These are phyloP conservation scores for Pseudorhiza aurosa DNA, from an alignment of 30 jellyfish, hydroid and myxozoan genomes.

Conservation along the genomic window DNA sequence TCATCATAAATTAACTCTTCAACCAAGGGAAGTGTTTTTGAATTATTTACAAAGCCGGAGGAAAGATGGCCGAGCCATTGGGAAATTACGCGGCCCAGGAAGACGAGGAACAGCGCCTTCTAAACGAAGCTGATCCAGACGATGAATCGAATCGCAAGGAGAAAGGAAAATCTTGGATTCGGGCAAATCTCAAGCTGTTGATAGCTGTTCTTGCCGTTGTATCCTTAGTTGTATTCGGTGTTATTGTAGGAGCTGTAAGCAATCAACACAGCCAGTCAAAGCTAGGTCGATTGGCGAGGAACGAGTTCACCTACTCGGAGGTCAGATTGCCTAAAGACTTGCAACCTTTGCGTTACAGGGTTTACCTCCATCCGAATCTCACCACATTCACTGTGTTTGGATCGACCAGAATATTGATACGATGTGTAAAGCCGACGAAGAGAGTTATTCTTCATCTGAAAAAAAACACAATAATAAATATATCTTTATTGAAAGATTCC, in stretches of 20 bases:
- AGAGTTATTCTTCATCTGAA: conserved; percentile 68
- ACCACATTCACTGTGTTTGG: conserved; percentile 83
- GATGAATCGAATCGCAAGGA: conserved; percentile 9
- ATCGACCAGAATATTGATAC: conserved; percentile 63
- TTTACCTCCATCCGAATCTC: conserved; percentile 90
- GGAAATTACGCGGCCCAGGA: conserved; percentile 10
- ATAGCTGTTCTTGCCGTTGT: conserved; percentile 70
- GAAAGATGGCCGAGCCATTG: conserved; percentile 29
- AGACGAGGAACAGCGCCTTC: conserved; percentile 69
- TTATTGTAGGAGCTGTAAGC: conserved; percentile 85
- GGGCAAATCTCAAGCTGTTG: conserved; percentile 66
- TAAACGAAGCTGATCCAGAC: conserved; percentile 32
- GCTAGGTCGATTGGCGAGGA: conserved; percentile 49
- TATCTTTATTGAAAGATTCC: conserved; percentile 22
- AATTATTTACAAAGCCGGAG: conserved; percentile 13
- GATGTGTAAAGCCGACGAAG: conserved; percentile 63
- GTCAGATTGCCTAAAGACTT: conserved; percentile 80
- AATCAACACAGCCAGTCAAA: conserved; percentile 32
- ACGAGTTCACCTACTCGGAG: conserved; percentile 58
- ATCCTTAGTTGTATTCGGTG: conserved; percentile 75
- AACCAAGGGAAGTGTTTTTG: conserved; percentile 25
- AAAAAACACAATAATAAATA: conserved; percentile 44
- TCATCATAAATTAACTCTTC: not conserved
- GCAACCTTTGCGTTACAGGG: conserved; percentile 68
- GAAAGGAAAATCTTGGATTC: conserved; percentile 28